Evolutionary conservation across 2,797 vertebrate genomes (phyloP).

Genomic region (Channallabes apus): DNA sequence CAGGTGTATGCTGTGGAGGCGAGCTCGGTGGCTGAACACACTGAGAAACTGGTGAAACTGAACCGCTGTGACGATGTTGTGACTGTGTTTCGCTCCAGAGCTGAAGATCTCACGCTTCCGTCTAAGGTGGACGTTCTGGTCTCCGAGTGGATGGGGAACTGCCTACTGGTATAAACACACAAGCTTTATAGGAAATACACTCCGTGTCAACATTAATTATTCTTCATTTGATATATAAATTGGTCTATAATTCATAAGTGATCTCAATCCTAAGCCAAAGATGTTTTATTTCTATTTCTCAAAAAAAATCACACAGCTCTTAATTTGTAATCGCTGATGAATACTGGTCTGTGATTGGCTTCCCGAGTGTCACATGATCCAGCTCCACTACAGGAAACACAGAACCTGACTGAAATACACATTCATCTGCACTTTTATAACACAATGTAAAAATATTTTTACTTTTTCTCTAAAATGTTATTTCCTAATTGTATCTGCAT

Average conservation of each 20-base stretch:
- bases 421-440: neutral
- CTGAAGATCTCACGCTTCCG: slow-evolving; percentile 76
- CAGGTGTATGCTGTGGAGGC: slow-evolving; percentile 84
- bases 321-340: neutral
- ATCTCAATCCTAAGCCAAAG: neutral
- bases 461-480: no score
- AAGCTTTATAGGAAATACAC: neutral
- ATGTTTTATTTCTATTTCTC: neutral
- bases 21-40: slow-evolving; percentile 79
- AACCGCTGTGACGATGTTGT: slow-evolving; percentile 72
- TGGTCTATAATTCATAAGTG: neutral
- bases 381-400: neutral
- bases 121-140: slow-evolving; percentile 78
- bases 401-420: neutral
- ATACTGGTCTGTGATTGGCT: neutral
- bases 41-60: slow-evolving; percentile 69
- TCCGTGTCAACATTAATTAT: neutral
- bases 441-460: no score
- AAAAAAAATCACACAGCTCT: neutral
- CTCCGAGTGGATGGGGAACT: slow-evolving; percentile 84
- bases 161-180: slow-evolving; percentile 74
- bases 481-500: no score
- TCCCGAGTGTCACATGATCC: slow-evolving; percentile 5
- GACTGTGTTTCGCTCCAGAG: slow-evolving; percentile 75
- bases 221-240: neutral